A percentile compares a stretch with the other conserved stretches of the same genome.
These are phyloP conservation scores for Myanophis thanlyinensis DNA, from an alignment of 2,113 vertebrate species.

Conservation along the genomic window DNA sequence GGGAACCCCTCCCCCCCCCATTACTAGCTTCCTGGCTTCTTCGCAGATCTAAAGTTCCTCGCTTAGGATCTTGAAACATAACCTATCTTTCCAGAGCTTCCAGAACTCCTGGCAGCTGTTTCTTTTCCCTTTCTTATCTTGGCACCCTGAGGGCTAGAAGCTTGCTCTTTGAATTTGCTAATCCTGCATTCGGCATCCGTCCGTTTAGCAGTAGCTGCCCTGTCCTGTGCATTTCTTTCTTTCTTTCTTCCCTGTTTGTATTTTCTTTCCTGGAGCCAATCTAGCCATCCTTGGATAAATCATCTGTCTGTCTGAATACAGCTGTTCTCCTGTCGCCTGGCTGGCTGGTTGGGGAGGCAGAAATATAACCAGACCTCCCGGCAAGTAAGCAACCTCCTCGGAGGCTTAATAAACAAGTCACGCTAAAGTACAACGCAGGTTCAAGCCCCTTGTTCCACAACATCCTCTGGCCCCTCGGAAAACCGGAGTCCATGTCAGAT, in stretches of 20 bases:
- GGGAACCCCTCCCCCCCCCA: not conserved
- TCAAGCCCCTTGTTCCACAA: constrained; percentile 8
- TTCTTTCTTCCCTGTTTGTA: not conserved
- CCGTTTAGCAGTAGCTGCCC: not conserved
- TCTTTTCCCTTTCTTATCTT: not conserved
- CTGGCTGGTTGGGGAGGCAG: not conserved
- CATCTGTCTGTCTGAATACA: constrained; percentile 5
- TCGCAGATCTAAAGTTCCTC: not conserved
- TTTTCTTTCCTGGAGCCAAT: not conserved
- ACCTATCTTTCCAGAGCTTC: not conserved
- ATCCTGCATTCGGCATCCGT: not conserved
- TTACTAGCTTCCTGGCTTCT: not conserved
- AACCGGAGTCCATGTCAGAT: not conserved
- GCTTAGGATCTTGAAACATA: not conserved
- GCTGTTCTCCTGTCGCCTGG: not conserved
- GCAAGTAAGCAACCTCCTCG: not conserved
- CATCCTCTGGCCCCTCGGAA: constrained; percentile 4
- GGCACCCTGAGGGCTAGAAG: constrained; percentile 11
- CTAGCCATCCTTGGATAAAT: not conserved
- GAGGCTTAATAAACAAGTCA: constrained; percentile 31
- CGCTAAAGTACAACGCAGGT: not conserved
- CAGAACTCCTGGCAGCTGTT: not conserved
- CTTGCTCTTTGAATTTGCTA: not conserved
- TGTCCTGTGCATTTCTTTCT: not conserved
- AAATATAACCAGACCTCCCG: not conserved